A percentile compares a stretch with the other conserved stretches of the same genome.
phyloP scores from a whole-genome alignment of 2,888 invertebrate species.

The Drosophila quasianomalipes region DNA sequence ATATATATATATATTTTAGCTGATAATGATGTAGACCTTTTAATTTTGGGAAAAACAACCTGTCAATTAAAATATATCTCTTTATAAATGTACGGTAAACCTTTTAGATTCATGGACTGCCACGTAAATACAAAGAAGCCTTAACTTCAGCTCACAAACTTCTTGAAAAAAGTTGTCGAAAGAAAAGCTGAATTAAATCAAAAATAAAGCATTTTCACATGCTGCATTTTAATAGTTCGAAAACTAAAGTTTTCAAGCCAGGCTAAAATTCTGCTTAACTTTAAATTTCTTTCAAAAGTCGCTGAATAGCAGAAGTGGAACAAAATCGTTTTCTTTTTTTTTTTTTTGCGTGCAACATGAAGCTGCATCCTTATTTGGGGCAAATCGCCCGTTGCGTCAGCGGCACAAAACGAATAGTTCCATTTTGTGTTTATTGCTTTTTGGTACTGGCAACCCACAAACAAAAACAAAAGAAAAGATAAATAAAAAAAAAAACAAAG shows the following conservation, averaged over 20 bases:
- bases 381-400: constrained; percentile 32
- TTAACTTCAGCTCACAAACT: neutral
- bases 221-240: neutral
- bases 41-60: neutral
- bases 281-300: constrained; percentile 2
- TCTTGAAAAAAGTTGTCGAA: neutral
- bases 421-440: constrained; percentile 66
- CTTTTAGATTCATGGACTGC: neutral
- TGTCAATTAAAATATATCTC: neutral
- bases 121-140: neutral
- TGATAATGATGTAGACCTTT: constrained; percentile 36
- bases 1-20: constrained; percentile 1
- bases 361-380: constrained; percentile 33
- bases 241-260: neutral
- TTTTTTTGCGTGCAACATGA: neutral
- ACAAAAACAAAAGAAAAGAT: constrained; percentile 3
- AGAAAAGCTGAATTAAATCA: neutral
- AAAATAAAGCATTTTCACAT: neutral
- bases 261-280: neutral
- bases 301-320: constrained; percentile 1
- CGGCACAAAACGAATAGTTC: constrained; percentile 45
- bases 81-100: neutral
- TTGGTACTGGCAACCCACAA: constrained; percentile 33
- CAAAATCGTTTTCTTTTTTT: neutral
- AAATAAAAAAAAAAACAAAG: constrained; percentile 6